Evolutionary conservation across 2,797 vertebrate genomes (phyloP).

Genomic region (Gallinago stenura): DNA sequence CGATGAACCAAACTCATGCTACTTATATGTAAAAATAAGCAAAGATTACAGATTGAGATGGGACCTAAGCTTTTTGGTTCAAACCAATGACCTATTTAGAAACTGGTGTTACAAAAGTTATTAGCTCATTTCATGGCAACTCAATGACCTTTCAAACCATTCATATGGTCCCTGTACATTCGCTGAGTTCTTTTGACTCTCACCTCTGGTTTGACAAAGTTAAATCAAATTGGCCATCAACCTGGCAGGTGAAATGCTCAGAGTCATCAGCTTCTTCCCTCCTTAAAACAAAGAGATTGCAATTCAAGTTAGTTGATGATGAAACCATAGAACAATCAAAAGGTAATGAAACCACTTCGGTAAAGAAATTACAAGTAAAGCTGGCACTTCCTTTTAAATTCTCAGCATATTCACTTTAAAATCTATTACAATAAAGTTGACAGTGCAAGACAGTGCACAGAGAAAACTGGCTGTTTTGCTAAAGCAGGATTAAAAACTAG

Average conservation of each 20-base stretch:
- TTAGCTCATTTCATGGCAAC: background rate
- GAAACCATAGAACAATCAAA: background rate
- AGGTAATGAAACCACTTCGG: background rate
- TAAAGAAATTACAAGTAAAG: background rate
- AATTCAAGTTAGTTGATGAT: background rate
- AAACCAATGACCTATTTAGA: background rate
- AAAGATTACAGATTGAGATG: background rate
- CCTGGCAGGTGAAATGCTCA: constrained; percentile 58
- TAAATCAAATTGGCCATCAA: constrained; percentile 68
- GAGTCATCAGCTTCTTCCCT: constrained; percentile 65
- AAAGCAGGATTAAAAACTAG: background rate
- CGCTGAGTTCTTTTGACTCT: background rate
- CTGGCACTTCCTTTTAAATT: background rate
- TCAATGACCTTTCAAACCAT: background rate
- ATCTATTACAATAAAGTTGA: background rate
- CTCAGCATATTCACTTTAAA: background rate
- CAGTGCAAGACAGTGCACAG: background rate
- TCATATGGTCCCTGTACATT: background rate
- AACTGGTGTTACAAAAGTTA: background rate
- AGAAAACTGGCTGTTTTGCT: background rate
- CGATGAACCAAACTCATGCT: background rate
- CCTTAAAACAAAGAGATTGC: constrained; percentile 45
- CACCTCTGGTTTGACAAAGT: constrained; percentile 55
- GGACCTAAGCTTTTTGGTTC: background rate
- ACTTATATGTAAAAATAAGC: background rate